Evolutionary conservation across 2,888 invertebrate species (phyloP), one percentile per base, ranked within the genome.

Genomic region (Drosophila affinis): DNA sequence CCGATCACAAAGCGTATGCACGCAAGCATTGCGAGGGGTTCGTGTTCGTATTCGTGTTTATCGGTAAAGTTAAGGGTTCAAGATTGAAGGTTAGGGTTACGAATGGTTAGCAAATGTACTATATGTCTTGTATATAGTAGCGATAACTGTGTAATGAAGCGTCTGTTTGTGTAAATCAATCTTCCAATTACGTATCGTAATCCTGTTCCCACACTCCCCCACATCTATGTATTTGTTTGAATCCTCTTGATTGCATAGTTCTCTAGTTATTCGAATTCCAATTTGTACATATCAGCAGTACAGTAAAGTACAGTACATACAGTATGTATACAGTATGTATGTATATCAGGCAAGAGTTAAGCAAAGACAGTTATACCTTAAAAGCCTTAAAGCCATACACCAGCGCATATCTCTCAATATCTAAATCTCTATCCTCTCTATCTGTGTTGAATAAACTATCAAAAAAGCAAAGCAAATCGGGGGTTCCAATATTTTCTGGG

Each of bases 401-500:
- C 57, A 57, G 57, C 39, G 55, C 55, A 56, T 56, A 56, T 56
- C 55, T 56, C 27, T 56, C 62, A 58, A 69, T 71, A 72, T 71
- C 65, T 54, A 63, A 64, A 71, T 72, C 73, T 73, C 72, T 73
- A 72, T 73, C 73, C 58, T 72, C 67, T 78, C 52, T 75, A 55
- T 72, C 77, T 82, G 79, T 78, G 83, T 86, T 88, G 67, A 84
- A 84, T 84, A 84, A 84, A 81, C 57, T 76, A 72, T 82, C 58
- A 72, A 76, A 76, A 76, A 76, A 72, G 53, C 55, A 74, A 74
- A 68, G 57, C 73, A 58, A 57, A 76, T 62, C 62, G 6, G 76
- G 63, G 69, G 54, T 59, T 53, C 45, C 21, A 10, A 21, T 67
- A 51, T 44, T 76, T 79, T 72, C 39, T 62, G 80, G 76, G 54